Evolutionary conservation across 2,113 vertebrate species (phyloP).

Genomic region (Phocoena phocoena): DNA sequence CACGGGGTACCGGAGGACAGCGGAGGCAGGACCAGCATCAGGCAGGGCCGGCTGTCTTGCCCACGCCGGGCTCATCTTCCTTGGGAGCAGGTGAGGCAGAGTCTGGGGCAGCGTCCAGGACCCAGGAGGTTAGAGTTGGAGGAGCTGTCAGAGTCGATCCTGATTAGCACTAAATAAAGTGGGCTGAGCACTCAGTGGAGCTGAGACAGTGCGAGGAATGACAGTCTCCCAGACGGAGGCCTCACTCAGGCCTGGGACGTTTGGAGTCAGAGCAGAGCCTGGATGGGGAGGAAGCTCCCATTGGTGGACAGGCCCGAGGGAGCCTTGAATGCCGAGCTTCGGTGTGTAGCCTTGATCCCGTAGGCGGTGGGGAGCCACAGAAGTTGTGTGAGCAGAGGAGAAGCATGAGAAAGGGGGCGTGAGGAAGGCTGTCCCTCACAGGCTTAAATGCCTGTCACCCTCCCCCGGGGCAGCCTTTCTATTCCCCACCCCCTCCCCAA

Average conservation of each 20-base stretch:
- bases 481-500: not conserved
- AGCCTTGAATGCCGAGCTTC: fast-evolving
- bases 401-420: fast-evolving
- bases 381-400: not conserved
- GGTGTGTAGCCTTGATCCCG: not conserved
- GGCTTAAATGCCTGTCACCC: not conserved
- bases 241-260: not conserved
- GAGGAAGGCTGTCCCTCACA: not conserved
- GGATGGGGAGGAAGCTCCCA: not conserved
- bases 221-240: not conserved
- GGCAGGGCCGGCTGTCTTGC: not conserved
- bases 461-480: not conserved
- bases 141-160: not conserved
- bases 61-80: fast-evolving
- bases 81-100: not conserved
- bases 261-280: not conserved
- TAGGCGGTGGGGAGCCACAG: not conserved
- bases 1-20: fast-evolving
- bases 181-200: not conserved
- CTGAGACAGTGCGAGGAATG: not conserved
- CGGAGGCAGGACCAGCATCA: not conserved
- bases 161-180: not conserved
- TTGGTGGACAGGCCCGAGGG: not conserved
- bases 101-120: too few species aligned
- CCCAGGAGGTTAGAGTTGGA: not conserved